Evolutionary conservation across 2,113 vertebrate species (phyloP).

Genomic region (Pelodiscus sinensis): DNA sequence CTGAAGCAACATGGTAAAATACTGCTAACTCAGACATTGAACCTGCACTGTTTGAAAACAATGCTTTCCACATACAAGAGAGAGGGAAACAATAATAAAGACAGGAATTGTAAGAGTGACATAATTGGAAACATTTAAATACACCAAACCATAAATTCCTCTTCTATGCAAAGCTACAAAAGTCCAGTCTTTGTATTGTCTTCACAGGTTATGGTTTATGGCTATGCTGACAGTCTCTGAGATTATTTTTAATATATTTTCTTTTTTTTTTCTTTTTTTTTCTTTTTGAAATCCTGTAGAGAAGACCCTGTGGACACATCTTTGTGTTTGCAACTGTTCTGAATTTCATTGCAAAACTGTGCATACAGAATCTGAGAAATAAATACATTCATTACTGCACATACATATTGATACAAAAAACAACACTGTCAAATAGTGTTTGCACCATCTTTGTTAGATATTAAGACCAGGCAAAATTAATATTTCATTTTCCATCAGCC

Average conservation of each 20-base stretch:
- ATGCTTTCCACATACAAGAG: slow-evolving; percentile 62
- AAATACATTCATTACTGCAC: slow-evolving; percentile 99
- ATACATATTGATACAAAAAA: slow-evolving; percentile 95
- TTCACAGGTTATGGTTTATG: slow-evolving; percentile 95
- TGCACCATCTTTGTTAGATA: slow-evolving; percentile 93
- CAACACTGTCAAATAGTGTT: slow-evolving; percentile 97
- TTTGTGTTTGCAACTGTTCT: slow-evolving; percentile 75
- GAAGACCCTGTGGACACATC: slow-evolving; percentile 77
- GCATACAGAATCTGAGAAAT: slow-evolving; percentile 92
- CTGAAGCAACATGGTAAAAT: slow-evolving; percentile 72
- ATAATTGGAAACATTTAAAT: slow-evolving; percentile 81
- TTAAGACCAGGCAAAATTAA: slow-evolving; percentile 87
- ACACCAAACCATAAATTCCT: slow-evolving; percentile 78
- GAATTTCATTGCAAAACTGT: slow-evolving; percentile 85
- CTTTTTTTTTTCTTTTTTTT: slow-evolving; percentile 63
- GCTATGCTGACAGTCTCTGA: slow-evolving; percentile 89
- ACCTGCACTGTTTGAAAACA: slow-evolving; percentile 73
- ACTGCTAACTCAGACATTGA: slow-evolving; percentile 77
- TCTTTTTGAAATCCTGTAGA: slow-evolving; percentile 82
- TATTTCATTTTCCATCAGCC: slow-evolving; percentile 76
- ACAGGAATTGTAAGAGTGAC: slow-evolving; percentile 70
- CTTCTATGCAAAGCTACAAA: slow-evolving; percentile 76
- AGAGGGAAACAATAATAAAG: slow-evolving; percentile 54
- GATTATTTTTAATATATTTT: slow-evolving; percentile 81
- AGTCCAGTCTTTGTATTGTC: slow-evolving; percentile 81